Percentiles rank a stretch among this genome's conserved stretches.
Evolutionary conservation across 2,888 invertebrate genomes (phyloP).

Genomic region (Drosophila testacea): DNA sequence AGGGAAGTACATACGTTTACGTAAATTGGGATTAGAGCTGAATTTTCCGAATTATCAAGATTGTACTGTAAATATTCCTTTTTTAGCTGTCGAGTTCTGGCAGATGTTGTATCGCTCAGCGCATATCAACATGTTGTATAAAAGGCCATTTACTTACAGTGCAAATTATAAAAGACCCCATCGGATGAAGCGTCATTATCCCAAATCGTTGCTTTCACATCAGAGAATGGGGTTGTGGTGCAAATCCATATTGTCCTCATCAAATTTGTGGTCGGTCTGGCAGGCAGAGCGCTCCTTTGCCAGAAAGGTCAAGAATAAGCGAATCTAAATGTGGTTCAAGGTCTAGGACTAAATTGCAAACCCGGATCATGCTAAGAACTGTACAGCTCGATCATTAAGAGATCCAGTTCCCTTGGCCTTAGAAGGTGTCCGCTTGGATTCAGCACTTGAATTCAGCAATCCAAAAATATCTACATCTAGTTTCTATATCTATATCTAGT

Average conservation of each 20-base stretch:
- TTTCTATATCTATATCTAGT: too few species aligned
- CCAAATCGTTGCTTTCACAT: neutral
- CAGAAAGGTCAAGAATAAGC: neutral
- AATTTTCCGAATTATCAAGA: neutral
- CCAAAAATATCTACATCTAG: neutral
- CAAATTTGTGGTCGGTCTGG: neutral
- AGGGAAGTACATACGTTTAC: neutral
- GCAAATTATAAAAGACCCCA: neutral
- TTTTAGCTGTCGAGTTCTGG: constrained; percentile 2
- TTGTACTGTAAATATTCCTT: neutral
- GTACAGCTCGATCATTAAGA: neutral
- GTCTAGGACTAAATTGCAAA: too few species aligned
- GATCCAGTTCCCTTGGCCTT: neutral
- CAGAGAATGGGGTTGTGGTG: constrained; percentile 1
- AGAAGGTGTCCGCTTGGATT: neutral
- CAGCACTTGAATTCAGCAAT: neutral
- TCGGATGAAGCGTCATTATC: neutral
- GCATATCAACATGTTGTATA: neutral
- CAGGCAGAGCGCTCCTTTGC: constrained; percentile 12
- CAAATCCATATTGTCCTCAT: constrained; percentile 1
- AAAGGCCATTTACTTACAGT: neutral
- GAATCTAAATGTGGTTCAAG: too few species aligned
- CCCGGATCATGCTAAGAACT: neutral
- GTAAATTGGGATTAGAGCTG: neutral
- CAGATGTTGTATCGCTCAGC: neutral